phyloP scores from a whole-genome alignment of 2,888 invertebrate genomes.

The Sphaerophoria rueppellii region DNA sequence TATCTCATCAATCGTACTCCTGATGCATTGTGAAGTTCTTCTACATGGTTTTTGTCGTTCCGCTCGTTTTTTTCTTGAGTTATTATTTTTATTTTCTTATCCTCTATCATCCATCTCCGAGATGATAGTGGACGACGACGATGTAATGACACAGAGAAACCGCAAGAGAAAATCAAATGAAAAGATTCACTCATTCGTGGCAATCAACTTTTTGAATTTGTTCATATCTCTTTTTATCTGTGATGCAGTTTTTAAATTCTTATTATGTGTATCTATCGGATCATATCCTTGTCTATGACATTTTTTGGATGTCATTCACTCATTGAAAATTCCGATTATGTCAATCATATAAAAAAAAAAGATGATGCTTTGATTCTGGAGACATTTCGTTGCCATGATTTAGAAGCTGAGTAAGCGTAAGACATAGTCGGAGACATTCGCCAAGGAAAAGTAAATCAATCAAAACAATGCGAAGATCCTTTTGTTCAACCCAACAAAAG shows the following conservation, averaged over 20 bases:
- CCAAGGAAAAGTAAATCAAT: slow-evolving; percentile 55
- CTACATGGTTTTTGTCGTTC: slow-evolving; percentile 5
- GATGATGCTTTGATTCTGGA: slow-evolving; percentile 32
- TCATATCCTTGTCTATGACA: slow-evolving; percentile 36
- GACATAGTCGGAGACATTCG: slow-evolving; percentile 18
- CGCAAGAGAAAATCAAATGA: slow-evolving; percentile 60
- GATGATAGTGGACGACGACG: slow-evolving; percentile 7
- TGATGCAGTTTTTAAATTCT: slow-evolving; percentile 29
- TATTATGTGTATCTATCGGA: slow-evolving; percentile 13
- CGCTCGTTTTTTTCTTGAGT: not conserved
- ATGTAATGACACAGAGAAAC: slow-evolving; percentile 69
- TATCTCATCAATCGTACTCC: slow-evolving; percentile 71
- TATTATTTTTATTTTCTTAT: slow-evolving; percentile 32
- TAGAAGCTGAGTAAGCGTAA: not conserved
- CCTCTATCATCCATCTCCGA: slow-evolving; percentile 39
- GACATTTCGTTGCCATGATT: slow-evolving; percentile 23
- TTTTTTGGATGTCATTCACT: not conserved
- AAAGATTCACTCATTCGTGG: slow-evolving; percentile 69
- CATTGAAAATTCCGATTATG: slow-evolving; percentile 48
- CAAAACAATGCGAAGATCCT: slow-evolving; percentile 61
- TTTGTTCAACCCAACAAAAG: slow-evolving; percentile 54
- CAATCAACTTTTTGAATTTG: slow-evolving; percentile 67
- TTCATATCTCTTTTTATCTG: slow-evolving; percentile 52
- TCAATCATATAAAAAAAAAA: slow-evolving; percentile 53
- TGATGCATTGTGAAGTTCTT: slow-evolving; percentile 52